A percentile compares a stretch with the other conserved stretches of the same genome.
Evolutionary conservation across 2,113 vertebrate species (phyloP).

Genomic region (Zosterops hypoxanthus): DNA sequence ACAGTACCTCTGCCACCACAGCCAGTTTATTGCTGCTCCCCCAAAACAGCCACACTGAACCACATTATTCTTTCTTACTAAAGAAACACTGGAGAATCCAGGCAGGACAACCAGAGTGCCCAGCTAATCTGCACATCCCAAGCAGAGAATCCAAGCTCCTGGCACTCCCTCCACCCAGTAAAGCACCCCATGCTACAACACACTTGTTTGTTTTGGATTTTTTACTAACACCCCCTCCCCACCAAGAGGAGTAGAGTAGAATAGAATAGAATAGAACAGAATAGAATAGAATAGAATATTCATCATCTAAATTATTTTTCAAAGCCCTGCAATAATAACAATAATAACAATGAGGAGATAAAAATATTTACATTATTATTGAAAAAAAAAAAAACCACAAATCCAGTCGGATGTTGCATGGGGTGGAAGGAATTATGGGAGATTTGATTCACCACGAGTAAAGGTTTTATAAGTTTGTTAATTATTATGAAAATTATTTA

Average conservation of each 20-base stretch:
- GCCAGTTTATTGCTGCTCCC: neutral
- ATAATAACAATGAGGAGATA: neutral
- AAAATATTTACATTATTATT: neutral
- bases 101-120: conserved; percentile 40
- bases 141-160: conserved; percentile 47
- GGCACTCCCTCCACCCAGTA: neutral
- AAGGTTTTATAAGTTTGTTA: neutral
- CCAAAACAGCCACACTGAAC: neutral
- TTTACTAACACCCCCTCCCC: neutral
- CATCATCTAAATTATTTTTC: neutral
- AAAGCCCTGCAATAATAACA: neutral
- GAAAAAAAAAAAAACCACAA: neutral
- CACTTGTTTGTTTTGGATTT: neutral
- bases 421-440: conserved; percentile 24
- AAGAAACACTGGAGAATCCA: neutral
- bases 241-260: no score
- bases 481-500: neutral
- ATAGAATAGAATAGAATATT: neutral
- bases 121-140: conserved; percentile 50
- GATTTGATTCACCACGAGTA: conserved; percentile 16
- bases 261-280: neutral
- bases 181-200: conserved; percentile 9
- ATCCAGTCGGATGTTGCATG: neutral
- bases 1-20: neutral
- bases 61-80: neutral